Conservation (phyloP, 1,140 invertebrate species). For the Ooceraea biroi region DNA sequence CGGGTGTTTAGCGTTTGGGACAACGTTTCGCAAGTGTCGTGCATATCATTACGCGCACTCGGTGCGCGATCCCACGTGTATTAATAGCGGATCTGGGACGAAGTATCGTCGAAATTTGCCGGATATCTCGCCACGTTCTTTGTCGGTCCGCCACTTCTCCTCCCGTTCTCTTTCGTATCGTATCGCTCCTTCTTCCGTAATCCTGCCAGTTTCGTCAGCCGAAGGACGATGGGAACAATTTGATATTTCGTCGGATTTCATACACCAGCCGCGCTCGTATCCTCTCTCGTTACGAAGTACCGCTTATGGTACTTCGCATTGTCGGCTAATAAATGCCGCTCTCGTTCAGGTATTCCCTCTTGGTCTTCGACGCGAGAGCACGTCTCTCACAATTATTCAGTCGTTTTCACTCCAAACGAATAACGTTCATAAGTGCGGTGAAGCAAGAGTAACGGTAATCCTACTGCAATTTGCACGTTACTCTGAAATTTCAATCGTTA, state of each 20-base stretch:
- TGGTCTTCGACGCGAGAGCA: background rate
- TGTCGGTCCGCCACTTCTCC: conserved; percentile 79
- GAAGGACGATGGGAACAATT: conserved; percentile 82
- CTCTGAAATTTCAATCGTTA: background rate
- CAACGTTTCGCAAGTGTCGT: conserved; percentile 55
- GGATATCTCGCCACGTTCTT: conserved; percentile 84
- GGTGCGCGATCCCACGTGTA: conserved; percentile 62
- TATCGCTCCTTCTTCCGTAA: conserved; percentile 39
- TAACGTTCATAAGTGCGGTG: background rate
- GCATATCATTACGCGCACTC: conserved; percentile 61
- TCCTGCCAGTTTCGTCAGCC: conserved; percentile 79
- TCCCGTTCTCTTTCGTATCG: background rate
- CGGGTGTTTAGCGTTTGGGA: conserved; percentile 46
- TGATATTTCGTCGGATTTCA: conserved; percentile 82
- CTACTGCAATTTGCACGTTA: background rate
- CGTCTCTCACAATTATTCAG: conserved; percentile 22
- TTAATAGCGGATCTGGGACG: conserved; percentile 80
- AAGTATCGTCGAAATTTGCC: conserved; percentile 83
- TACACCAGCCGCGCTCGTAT: conserved; percentile 69
- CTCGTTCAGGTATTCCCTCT: conserved; percentile 6
- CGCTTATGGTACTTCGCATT: conserved; percentile 62
- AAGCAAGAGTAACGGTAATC: background rate
- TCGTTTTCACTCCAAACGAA: background rate
- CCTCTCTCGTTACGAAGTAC: conserved; percentile 52
- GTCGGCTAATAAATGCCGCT: conserved; percentile 61